These are phyloP conservation scores for Gobio occitaniae DNA, from an alignment of 2,797 vertebrate species.

Conservation along the genomic window DNA sequence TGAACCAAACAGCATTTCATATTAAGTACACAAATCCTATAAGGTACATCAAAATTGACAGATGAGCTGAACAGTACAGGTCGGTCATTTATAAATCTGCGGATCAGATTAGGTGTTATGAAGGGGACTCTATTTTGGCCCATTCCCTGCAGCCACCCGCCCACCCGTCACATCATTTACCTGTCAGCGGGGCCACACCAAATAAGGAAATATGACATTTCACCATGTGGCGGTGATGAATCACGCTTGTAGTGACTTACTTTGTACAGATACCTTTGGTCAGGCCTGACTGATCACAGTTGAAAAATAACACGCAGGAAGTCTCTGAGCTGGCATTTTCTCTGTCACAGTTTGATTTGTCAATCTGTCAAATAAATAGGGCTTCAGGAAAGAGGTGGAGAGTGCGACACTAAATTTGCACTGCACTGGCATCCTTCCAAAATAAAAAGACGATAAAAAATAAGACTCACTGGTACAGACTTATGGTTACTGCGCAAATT, in stretches of 20 bases:
- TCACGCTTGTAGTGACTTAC: constrained; percentile 69
- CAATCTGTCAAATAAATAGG: constrained; percentile 65
- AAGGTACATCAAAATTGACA: constrained; percentile 40
- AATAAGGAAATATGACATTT: constrained; percentile 81
- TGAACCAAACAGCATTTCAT: not conserved
- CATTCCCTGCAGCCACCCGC: constrained; percentile 60
- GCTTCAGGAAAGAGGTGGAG: constrained; percentile 16
- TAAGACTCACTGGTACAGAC: constrained; percentile 13
- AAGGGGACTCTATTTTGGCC: constrained; percentile 75
- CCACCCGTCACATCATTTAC: constrained; percentile 70
- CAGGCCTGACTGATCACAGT: constrained; percentile 68
- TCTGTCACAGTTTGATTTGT: constrained; percentile 66
- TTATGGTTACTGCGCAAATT: not conserved
- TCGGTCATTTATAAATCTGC: constrained; percentile 43
- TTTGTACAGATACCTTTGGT: constrained; percentile 64
- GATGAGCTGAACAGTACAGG: constrained; percentile 21
- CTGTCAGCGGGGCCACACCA: constrained; percentile 70
- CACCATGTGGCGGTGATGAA: constrained; percentile 73
- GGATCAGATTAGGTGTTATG: constrained; percentile 68
- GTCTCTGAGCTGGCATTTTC: constrained; percentile 65
- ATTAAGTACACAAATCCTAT: not conserved
- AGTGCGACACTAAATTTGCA: constrained; percentile 30
- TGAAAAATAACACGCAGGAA: constrained; percentile 67
- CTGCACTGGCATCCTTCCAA: constrained; percentile 1
- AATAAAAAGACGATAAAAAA: constrained; percentile 28